These are phyloP conservation scores for Danaus chrysippus DNA, from an alignment of 2,888 invertebrate species.

Conservation along the genomic window DNA sequence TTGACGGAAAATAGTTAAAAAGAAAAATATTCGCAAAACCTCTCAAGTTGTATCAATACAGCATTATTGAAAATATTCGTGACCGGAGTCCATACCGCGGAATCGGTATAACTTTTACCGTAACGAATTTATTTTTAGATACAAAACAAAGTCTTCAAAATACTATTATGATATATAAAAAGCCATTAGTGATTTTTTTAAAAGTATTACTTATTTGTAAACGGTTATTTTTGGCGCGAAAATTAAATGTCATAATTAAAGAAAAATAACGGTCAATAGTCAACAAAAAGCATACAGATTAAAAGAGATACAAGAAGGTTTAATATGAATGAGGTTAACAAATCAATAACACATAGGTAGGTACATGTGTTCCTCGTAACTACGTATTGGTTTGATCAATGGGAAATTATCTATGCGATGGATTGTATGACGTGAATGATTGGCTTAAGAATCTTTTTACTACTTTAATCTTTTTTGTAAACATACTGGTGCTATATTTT, in stretches of 20 bases:
- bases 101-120: constrained; percentile 29
- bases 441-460: no score
- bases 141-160: background rate
- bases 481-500: no score
- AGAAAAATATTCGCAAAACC: background rate
- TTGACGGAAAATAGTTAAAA: no score
- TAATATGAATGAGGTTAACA: background rate
- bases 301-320: background rate
- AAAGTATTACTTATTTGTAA: background rate
- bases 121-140: constrained; percentile 20
- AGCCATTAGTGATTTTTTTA: background rate
- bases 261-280: no score
- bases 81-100: constrained; percentile 22
- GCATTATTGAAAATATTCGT: constrained; percentile 20
- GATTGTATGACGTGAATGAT: background rate
- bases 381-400: constrained; percentile 5
- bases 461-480: no score
- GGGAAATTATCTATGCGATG: background rate
- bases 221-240: background rate
- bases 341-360: background rate
- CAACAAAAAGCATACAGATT: background rate
- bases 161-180: background rate
- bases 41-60: background rate
- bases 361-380: background rate
- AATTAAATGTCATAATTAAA: background rate